Evolutionary conservation across 92 coral and sea anemone genomes (phyloP), one percentile per base, ranked within the genome.

Genomic region (Palythoa heliodiscus): DNA sequence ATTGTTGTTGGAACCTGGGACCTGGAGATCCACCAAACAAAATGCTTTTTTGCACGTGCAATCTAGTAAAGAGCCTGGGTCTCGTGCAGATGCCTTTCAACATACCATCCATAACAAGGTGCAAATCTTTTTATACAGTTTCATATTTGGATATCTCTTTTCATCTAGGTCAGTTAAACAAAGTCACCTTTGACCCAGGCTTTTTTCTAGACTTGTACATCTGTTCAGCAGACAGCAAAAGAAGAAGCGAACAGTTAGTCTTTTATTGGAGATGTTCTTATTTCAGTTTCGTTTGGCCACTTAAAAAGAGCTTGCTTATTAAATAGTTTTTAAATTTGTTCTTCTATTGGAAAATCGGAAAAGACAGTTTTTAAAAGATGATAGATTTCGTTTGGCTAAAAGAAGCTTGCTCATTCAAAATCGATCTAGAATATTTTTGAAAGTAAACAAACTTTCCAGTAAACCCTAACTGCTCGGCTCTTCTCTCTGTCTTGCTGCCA

Each of bases 21-120:
- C 10, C 39, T 52, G 57, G 20, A n/a, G 64, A 22, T 35, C 79
- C 60, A 75, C 79, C 43, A 75, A 75, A 75, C 50, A 75, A 24
- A 75, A 52, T 12, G 79, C 79, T 22, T 75, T 47, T 39, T 69
- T 5, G 47, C 73, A 69, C 15, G 63, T 75, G 15, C 39, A 52
- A 52, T 52, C 39, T 75, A 52, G 63, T 52, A 52, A 75, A 52
- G 63, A 75, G 58, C 63, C 10, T 12, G 79, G 63, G n/a, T 48
- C 79, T 8, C 37, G 4, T 43, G 9, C 9, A 43, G 50, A 5
- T 43, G 4, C 3, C 50, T 3, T 29, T 2, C 17, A 9, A 24
- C 12, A 47, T 74, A 22, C 79, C 61, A 75, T 75, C 79, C 50
- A 15, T 75, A 11, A 75, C 43, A n/a, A 50, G 79, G 79, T 50